Conservation (phyloP, 2,113 vertebrate species). For the Procavia capensis region DNA sequence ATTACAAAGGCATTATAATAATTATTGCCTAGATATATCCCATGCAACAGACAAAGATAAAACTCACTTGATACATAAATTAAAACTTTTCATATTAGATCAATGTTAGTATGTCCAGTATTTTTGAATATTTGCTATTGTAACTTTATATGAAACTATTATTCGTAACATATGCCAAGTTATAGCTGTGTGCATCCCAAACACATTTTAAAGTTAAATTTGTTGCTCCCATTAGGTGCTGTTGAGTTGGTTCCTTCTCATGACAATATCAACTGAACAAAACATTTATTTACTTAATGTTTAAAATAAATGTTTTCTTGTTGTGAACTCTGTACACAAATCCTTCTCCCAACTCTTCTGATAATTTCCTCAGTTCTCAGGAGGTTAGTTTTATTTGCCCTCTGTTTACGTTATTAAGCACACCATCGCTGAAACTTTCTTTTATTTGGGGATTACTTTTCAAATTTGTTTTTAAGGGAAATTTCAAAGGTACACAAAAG, state of each 20-base stretch:
- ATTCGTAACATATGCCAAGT: too few relatives aligned
- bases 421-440: background rate
- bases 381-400: background rate
- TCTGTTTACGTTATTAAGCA: background rate
- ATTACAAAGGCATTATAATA: too few relatives aligned
- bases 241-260: slow-evolving; percentile 12
- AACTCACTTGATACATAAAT: too few relatives aligned
- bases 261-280: background rate
- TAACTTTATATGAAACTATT: too few relatives aligned
- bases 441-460: background rate
- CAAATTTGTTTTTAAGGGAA: background rate
- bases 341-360: background rate
- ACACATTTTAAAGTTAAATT: too few relatives aligned
- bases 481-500: background rate
- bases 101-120: too few relatives aligned
- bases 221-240: too few relatives aligned
- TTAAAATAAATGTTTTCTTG: background rate
- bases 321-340: background rate
- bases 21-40: too few relatives aligned
- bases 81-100: too few relatives aligned
- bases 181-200: too few relatives aligned
- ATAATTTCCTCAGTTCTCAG: background rate
- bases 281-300: background rate
- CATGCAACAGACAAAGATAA: too few relatives aligned
- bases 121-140: too few relatives aligned